Conservation (phyloP, 2,888 invertebrate genomes). For the Rhopalosiphum nymphaeae region DNA sequence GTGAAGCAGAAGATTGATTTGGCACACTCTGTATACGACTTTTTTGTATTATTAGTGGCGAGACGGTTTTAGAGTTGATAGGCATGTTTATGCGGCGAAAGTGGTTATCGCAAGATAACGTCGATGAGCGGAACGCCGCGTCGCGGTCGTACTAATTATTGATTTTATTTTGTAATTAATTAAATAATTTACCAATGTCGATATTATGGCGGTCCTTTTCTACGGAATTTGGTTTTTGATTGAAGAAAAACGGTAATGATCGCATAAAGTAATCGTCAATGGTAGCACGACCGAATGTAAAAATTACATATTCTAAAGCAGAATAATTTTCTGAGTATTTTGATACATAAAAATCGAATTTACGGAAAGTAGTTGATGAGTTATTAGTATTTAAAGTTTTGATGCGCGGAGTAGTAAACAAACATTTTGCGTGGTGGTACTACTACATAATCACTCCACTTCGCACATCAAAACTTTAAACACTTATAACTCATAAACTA, state of each 20-base stretch:
- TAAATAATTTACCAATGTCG: background rate
- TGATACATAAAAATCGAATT: no score
- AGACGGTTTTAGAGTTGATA: background rate
- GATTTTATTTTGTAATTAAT: background rate
- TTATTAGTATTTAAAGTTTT: no score
- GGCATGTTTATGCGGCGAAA: background rate
- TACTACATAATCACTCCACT: no score
- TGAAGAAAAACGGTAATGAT: background rate
- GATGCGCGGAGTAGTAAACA: no score
- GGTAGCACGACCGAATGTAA: no score
- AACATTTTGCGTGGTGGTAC: no score
- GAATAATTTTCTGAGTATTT: no score
- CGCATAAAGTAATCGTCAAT: no score
- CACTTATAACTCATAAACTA: no score
- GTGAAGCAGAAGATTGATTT: background rate
- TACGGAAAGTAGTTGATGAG: no score
- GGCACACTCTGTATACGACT: background rate
- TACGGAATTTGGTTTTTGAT: background rate
- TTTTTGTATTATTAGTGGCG: background rate
- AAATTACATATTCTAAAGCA: no score
- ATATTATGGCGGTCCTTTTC: background rate
- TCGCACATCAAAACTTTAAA: no score
- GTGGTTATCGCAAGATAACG: background rate
- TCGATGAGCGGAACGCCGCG: background rate
- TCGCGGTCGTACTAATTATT: background rate